A percentile compares a stretch with the other conserved stretches of the same genome.
These are phyloP conservation scores for Vollenhovia emeryi DNA, from an alignment of 1,140 invertebrate genomes.

Conservation along the genomic window DNA sequence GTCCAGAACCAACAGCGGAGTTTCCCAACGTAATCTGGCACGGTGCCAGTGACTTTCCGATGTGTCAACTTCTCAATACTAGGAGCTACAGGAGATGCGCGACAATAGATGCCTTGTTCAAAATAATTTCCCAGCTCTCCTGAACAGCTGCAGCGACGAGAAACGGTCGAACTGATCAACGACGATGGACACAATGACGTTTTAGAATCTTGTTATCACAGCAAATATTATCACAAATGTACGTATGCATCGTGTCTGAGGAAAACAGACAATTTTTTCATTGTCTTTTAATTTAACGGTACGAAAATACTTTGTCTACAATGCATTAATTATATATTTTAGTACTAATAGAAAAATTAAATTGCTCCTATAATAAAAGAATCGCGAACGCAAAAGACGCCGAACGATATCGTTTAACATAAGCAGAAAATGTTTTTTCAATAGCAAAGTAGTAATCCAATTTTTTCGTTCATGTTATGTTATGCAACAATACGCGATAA, in stretches of 20 bases:
- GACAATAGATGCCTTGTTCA: conserved; percentile 41
- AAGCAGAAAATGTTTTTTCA: neutral
- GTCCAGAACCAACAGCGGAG: conserved; percentile 52
- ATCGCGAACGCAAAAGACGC: neutral
- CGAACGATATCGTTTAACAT: neutral
- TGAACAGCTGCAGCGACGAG: conserved; percentile 7
- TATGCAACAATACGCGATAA: neutral
- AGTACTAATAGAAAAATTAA: neutral
- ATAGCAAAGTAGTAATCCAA: neutral
- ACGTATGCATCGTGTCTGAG: neutral
- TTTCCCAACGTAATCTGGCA: conserved; percentile 65
- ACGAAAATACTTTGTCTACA: neutral
- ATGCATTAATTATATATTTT: neutral
- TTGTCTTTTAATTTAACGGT: neutral
- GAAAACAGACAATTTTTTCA: neutral
- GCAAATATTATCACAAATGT: neutral
- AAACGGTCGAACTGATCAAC: conserved; percentile 1
- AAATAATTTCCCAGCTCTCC: conserved; percentile 9
- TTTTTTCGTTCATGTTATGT: neutral
- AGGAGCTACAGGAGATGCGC: conserved; percentile 60
- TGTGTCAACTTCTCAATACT: conserved; percentile 76
- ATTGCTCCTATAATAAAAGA: neutral
- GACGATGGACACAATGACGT: neutral
- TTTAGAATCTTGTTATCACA: conserved; percentile 15
- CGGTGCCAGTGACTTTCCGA: conserved; percentile 70